Conservation (phyloP, 2,797 vertebrate genomes). For the Lacerta bilineata region DNA sequence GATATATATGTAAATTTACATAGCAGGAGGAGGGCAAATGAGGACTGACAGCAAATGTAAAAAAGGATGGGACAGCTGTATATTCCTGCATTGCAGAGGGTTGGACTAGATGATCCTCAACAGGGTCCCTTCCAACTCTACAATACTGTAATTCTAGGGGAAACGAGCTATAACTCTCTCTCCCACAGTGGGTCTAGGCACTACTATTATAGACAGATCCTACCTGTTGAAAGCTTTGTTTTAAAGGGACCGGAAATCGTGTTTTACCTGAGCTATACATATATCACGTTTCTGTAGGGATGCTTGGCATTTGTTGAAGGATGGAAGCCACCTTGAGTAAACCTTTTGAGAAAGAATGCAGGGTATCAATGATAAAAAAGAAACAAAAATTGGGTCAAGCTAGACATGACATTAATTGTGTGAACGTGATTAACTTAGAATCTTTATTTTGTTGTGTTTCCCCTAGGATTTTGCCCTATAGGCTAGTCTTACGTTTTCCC, state of each 20-base stretch:
- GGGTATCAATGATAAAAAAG: not conserved
- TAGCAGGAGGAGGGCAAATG: too few species aligned
- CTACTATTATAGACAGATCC: not conserved
- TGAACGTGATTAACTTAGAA: not conserved
- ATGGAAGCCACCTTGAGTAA: not conserved
- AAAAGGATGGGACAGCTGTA: too few species aligned
- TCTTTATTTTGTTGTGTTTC: not conserved
- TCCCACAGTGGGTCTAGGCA: not conserved
- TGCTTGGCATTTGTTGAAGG: conserved; percentile 1
- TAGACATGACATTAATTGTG: not conserved
- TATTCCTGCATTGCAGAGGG: too few species aligned
- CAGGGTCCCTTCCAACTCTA: too few species aligned
- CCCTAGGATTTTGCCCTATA: not conserved
- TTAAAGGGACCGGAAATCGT: not conserved
- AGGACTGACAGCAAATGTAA: too few species aligned
- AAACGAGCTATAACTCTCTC: not conserved
- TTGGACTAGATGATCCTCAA: too few species aligned
- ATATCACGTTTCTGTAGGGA: not conserved
- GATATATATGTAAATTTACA: too few species aligned
- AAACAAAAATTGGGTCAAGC: not conserved
- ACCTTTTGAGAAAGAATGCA: not conserved
- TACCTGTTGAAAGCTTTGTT: conserved; percentile 13
- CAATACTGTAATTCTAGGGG: too few species aligned
- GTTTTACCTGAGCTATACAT: conserved; percentile 16
- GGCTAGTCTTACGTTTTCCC: not conserved